Percentiles rank a stretch among this genome's conserved stretches.
Conservation (phyloP, 2,888 invertebrate genomes). For the Ophioninae sp. region DNA sequence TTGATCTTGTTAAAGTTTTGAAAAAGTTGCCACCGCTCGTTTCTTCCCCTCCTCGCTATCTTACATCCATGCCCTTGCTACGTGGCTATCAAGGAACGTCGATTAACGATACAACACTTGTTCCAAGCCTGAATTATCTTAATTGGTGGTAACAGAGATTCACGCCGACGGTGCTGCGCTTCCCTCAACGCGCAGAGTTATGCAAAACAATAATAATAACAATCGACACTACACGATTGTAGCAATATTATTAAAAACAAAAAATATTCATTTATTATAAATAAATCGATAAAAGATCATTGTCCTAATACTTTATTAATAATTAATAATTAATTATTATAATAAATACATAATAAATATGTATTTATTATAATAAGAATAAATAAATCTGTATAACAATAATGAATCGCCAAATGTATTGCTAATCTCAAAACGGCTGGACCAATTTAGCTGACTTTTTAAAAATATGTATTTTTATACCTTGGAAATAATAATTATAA, state of each 20-base stretch:
- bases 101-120: slow-evolving; percentile 45
- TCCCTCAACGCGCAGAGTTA: slow-evolving; percentile 13
- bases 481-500: too few relatives aligned
- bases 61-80: slow-evolving; percentile 22
- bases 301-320: too few relatives aligned
- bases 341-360: too few relatives aligned
- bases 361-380: too few relatives aligned
- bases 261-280: too few relatives aligned
- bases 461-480: too few relatives aligned
- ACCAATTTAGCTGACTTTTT: too few relatives aligned
- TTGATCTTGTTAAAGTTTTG: slow-evolving; percentile 42
- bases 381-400: too few relatives aligned
- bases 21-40: slow-evolving; percentile 12
- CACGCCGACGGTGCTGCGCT: slow-evolving; percentile 44
- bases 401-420: too few relatives aligned
- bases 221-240: not conserved
- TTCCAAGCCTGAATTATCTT: slow-evolving; percentile 54
- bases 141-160: slow-evolving; percentile 56
- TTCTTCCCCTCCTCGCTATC: slow-evolving; percentile 36
- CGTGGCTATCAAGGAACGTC: slow-evolving; percentile 36
- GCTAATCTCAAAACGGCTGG: too few relatives aligned
- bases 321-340: too few relatives aligned
- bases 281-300: too few relatives aligned
- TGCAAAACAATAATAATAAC: slow-evolving; percentile 11
- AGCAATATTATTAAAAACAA: not conserved